Evolutionary conservation across 2,797 vertebrate species (phyloP), one percentile per base, ranked within the genome.

Genomic region (Enoplosus armatus): DNA sequence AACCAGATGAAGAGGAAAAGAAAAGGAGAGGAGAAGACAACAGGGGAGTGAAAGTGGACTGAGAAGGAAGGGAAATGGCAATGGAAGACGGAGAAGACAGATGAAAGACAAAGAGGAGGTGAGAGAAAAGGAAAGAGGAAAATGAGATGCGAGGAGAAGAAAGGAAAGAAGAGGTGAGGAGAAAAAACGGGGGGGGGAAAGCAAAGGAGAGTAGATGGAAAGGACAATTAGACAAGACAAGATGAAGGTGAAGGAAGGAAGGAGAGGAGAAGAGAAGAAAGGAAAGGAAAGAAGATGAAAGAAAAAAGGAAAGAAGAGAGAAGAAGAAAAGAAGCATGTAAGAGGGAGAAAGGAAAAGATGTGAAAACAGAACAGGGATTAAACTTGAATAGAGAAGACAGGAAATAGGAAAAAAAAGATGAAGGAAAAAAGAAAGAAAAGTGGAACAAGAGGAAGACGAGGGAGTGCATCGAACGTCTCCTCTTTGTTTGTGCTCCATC

Each of bases 401-500:
- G n/a, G 1, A 7, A 59, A 3, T 6, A 12, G 3, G 33, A 22
- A 12, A 7, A 18, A 7, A 18, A 4, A 12, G 2, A 33, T 7
- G 22, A 29, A 41, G 39, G 39, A 60, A n/a, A 65, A 45, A 8
- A 24, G 8, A 1, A 45, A 70, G 47, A 35, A 66, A 9, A 47
- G 50, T 0, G 3, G 14, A 69, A 41, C 6, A 15, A 61, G 70
- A 29, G 26, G 26, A 51, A 72, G 60, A 75, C 15, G 3, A 35
- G 26, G 35, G 50, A 76, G 51, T 24, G 29, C 61, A 16, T 58
- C 3, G 27, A 71, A 72, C 20, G 16, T 22, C 61, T 87, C 55
- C 22, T 80, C 82, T 90, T 92, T 90, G 82, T 93, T 91, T 89
- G 84, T 84, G 63, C 82, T 93, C 78, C 75, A 76, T 92, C 79